Evolutionary conservation across 2,113 vertebrate species (phyloP).

Genomic region (Cacatua alba): DNA sequence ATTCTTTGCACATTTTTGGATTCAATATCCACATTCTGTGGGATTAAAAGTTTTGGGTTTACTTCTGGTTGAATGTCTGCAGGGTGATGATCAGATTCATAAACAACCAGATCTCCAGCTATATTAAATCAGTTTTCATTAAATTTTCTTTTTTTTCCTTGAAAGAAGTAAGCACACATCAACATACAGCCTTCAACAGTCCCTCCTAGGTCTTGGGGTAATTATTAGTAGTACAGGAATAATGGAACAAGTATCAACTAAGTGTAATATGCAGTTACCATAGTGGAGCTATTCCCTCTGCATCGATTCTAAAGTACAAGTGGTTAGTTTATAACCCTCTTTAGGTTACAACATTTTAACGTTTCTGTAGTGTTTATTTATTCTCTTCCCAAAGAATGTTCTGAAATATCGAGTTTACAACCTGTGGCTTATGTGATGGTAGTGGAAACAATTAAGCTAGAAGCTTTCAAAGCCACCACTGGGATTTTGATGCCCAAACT

Average conservation of each 20-base stretch:
- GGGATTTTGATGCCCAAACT: conserved; percentile 64
- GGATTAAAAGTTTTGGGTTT: background rate
- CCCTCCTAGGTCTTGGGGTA: background rate
- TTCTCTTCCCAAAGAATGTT: conserved; percentile 64
- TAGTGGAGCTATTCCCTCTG: background rate
- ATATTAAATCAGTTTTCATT: background rate
- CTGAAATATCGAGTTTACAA: conserved; percentile 66
- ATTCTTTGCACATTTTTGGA: background rate
- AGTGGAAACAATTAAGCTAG: conserved; percentile 65
- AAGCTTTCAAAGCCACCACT: conserved; percentile 54
- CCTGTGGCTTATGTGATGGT: conserved; percentile 60
- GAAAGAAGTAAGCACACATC: background rate
- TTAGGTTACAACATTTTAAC: conserved; percentile 59
- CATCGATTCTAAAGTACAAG: background rate
- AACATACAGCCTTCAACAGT: background rate
- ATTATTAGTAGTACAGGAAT: background rate
- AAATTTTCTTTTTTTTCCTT: background rate
- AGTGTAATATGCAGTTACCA: background rate
- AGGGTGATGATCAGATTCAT: background rate
- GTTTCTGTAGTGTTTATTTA: conserved; percentile 62
- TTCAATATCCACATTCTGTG: background rate
- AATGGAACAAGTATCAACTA: background rate
- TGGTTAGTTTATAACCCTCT: conserved; percentile 65
- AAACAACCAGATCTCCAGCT: background rate
- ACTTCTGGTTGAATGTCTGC: background rate